Conservation (phyloP, 2,797 vertebrate genomes). For the Melopsittacus undulatus region DNA sequence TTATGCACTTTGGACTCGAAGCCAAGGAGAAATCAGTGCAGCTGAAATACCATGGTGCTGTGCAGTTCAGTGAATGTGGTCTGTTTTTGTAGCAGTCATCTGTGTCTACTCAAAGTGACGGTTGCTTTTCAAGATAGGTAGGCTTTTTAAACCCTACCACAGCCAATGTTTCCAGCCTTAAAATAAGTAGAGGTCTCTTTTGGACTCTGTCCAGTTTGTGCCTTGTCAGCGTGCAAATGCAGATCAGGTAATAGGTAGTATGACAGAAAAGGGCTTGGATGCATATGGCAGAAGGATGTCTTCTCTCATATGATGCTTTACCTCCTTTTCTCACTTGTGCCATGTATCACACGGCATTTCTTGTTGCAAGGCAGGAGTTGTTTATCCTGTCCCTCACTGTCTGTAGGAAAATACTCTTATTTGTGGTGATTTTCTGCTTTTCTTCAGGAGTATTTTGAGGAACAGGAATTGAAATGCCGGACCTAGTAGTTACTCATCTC, state of each 20-base stretch:
- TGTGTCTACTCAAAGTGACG: neutral
- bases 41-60: slow-evolving; percentile 18
- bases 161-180: neutral
- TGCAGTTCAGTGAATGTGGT: neutral
- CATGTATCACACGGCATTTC: neutral
- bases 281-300: neutral
- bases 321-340: neutral
- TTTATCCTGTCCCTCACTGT: neutral
- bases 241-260: neutral
- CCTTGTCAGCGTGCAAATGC: neutral
- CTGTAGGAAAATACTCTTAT: neutral
- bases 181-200: neutral
- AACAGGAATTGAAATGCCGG: neutral
- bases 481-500: neutral
- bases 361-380: neutral
- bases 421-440: neutral
- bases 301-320: neutral
- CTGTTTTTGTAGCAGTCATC: neutral
- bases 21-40: slow-evolving; percentile 37
- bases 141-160: neutral
- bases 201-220: neutral
- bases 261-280: neutral
- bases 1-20: neutral
- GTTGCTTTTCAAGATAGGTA: neutral
- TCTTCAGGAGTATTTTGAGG: neutral